Conservation (phyloP, 2,113 vertebrate species). For the Melanostigma gelatinosum region DNA sequence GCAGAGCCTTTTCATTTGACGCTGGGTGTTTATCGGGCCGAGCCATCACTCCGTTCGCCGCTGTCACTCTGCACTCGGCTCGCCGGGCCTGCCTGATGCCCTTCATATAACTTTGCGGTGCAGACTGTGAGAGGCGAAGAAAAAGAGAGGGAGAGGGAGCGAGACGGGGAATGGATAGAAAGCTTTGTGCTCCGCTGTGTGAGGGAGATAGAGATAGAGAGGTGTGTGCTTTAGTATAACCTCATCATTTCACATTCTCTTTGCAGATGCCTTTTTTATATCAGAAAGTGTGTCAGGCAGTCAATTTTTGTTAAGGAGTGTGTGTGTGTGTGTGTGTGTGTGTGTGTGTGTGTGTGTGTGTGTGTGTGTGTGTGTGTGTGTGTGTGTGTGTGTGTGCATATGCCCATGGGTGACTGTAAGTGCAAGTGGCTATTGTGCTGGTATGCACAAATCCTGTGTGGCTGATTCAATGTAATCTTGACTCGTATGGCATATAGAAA, state of each 20-base stretch:
- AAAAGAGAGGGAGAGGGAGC: conserved; percentile 54
- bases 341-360: conserved; percentile 42
- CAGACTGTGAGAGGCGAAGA: conserved; percentile 77
- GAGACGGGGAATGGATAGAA: conserved; percentile 58
- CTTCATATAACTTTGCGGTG: conserved; percentile 99
- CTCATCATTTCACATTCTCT: conserved; percentile 66
- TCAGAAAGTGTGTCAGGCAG: conserved; percentile 71
- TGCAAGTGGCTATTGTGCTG: conserved; percentile 56
- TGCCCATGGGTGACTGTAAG: conserved; percentile 66
- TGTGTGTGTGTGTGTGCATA: conserved; percentile 26
- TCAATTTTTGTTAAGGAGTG: conserved; percentile 63
- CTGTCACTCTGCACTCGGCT: conserved; percentile 99
- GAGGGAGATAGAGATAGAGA: conserved; percentile 73
- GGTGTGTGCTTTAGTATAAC: conserved; percentile 69
- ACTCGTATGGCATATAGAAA: conserved; percentile 83
- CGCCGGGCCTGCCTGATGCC: conserved; percentile 99
- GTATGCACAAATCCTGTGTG: conserved; percentile 86
- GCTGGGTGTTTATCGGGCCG: conserved; percentile 99
- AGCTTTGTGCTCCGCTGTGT: conserved; percentile 59
- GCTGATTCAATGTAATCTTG: conserved; percentile 88
- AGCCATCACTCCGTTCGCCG: conserved; percentile 99
- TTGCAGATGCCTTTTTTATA: conserved; percentile 61
- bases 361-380: too few relatives aligned
- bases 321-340: conserved; percentile 38
- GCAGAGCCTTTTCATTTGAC: conserved; percentile 99